These are phyloP conservation scores for Meiosimyza decipiens DNA, from an alignment of 2,888 invertebrate genomes.

Conservation along the genomic window DNA sequence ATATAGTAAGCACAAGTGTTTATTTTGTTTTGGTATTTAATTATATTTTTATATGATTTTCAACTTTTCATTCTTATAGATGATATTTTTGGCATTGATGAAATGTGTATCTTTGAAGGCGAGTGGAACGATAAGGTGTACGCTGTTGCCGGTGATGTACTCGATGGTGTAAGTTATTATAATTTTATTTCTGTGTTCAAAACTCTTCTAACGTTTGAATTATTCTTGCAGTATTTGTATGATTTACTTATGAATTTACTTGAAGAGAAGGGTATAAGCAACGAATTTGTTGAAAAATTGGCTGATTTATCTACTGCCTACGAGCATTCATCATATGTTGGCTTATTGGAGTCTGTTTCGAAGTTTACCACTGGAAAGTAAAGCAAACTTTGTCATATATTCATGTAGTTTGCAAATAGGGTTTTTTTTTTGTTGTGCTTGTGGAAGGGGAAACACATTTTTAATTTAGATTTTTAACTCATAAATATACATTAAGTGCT, in stretches of 20 bases:
- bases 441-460: too few species aligned
- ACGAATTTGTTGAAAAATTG: constrained; percentile 91
- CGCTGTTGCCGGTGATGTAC: constrained; percentile 91
- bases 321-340: constrained; percentile 93
- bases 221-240: constrained; percentile 83
- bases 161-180: constrained; percentile 85
- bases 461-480: too few species aligned
- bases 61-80: constrained; percentile 70
- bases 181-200: constrained; percentile 46
- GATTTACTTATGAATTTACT: constrained; percentile 94
- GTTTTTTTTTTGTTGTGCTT: constrained; percentile 18
- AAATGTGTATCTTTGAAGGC: constrained; percentile 88
- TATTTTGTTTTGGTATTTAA: neutral
- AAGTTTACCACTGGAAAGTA: constrained; percentile 80
- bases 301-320: constrained; percentile 90
- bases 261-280: constrained; percentile 95
- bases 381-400: constrained; percentile 16
- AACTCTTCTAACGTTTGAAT: neutral
- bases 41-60: neutral
- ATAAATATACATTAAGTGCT: too few species aligned
- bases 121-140: constrained; percentile 89
- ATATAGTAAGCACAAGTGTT: constrained; percentile 71
- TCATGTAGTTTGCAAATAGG: neutral
- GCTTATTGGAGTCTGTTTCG: constrained; percentile 82
- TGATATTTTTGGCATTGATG: constrained; percentile 93